Base-by-base conservation (phyloP, 2,888 invertebrate species). In the Drosophila villosipedis region DNA sequence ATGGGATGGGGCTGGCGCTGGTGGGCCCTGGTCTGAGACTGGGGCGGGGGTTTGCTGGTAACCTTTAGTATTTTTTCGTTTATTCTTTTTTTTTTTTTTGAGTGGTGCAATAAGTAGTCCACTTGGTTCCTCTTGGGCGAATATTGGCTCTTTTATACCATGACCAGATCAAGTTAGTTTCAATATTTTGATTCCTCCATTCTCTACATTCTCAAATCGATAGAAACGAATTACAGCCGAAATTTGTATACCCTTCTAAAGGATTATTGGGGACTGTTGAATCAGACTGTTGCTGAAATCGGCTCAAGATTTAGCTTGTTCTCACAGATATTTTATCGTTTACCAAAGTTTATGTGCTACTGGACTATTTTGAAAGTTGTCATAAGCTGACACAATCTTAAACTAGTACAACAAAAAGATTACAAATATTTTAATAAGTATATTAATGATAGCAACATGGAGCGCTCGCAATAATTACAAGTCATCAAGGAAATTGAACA, bases 21-120 rank as follows among this genome's bases (percentile, higher is more conserved):
- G 12, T 31, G 31, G 25, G n/a, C 5, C 1, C 16, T 5, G 50
- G 7, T 19, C 22, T 33, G 25, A n/a, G 37, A 19, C 16, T 28
- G 14, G 28, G 60, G 35, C 16, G 33, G 22, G 22, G 10, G 16
- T 54, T 33, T 7, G 22, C 10, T 55, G 57, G 68, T 43, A 37
- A 28, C 39, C 41, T 22, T 37, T 69, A 52, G 43, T 33, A 69
- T 47, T 30, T 41, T 52, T 31, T 31, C 10, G 7, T 16, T 53
- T 3, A 16, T 33, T 41, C 41, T 41, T 55, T 50, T 16, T 59
- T 57, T 47, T 63, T 33, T 28, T 49, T 35, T 58, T 37, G 63
- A 57, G 57, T 73, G 52, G 25, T 39, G 49, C 47, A 64, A 61
- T 50, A 68, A 66, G 70, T 57, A 55, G 58, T 61, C 63, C 49